phyloP scores from a whole-genome alignment of 2,888 invertebrate genomes.

The Drosophila gaucha region DNA sequence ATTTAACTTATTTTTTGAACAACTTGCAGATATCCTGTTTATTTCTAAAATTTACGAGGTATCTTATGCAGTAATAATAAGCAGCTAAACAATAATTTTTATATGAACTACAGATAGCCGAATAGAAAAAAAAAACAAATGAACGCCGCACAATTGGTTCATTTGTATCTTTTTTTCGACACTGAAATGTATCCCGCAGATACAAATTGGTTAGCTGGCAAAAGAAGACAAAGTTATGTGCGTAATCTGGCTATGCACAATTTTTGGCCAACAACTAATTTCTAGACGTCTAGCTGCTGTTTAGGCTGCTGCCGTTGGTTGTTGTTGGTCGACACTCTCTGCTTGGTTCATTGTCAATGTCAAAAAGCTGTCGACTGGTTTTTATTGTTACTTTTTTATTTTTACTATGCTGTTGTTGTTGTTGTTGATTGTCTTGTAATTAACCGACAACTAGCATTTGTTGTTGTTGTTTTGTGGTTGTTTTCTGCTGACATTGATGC shows the following conservation, averaged over 20 bases:
- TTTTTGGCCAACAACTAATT: constrained; percentile 48
- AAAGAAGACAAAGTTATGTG: constrained; percentile 26
- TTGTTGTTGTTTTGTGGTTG: constrained; percentile 33
- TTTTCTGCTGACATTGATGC: constrained; percentile 70
- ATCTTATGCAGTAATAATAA: too few species aligned
- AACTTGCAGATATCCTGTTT: too few species aligned
- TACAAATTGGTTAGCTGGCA: constrained; percentile 7
- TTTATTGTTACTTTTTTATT: constrained; percentile 25
- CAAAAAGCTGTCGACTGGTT: constrained; percentile 69
- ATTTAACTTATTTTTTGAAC: too few species aligned
- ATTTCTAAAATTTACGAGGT: too few species aligned
- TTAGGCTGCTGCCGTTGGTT: constrained; percentile 20
- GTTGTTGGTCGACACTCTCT: constrained; percentile 23
- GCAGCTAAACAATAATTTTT: too few species aligned
- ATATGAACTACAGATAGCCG: too few species aligned
- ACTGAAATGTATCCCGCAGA: constrained; percentile 40
- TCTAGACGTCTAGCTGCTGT: constrained; percentile 7
- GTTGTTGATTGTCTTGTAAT: constrained; percentile 69
- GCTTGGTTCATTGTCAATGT: constrained; percentile 76
- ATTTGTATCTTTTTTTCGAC: background rate
- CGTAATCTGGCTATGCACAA: constrained; percentile 59
- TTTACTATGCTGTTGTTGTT: constrained; percentile 11
- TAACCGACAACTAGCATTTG: constrained; percentile 58
- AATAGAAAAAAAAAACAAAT: too few species aligned
- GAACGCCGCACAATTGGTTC: background rate